Base-by-base conservation (phyloP, 2,113 vertebrate genomes). In the Callaeas wilsoni region DNA sequence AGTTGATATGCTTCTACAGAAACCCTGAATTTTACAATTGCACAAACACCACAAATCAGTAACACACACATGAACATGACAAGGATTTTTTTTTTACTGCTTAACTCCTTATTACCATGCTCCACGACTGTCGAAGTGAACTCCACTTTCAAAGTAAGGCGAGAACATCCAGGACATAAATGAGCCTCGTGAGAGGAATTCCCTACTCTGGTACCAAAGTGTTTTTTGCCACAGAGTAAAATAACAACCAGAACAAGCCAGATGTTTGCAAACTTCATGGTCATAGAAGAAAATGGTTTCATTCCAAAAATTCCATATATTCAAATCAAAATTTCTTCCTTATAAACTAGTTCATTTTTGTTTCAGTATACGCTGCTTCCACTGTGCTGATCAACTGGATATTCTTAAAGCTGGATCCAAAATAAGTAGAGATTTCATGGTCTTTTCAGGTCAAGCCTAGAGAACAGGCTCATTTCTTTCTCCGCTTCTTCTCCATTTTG, bases 401-500 rank as follows among this genome's bases (percentile, higher is more conserved):
- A 94, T 87, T 95, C 94, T 93, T 95, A 97, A 95, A 96, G 97
- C 96, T 95, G 94, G 87, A 97, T 97, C 97, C 97, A 94, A 97
- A 26, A 35, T 62, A 96, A 94, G 93, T 80, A 97, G 89, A 98
- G 81, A 96, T 96, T 97, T 97, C 98, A 98, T 98, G 96, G 98
- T 97, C 95, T 91, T 98, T 97, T 84, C 95, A 95, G 81, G 94
- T 87, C 90, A 97, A 96, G 98, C 98, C 98, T 96, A 97, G 96
- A 49, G 64, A 87, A 71, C 79, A 97, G 98, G 97, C 96, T 98
- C 97, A 99, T 99, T 99, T 99, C 99, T 99, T 99, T 99, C 99
- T 98, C 88, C 99, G 99, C 98, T 99, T 99, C 96, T 99, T 99
- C 99, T 99, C 99, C 99, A 99, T 99, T 96, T 98, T 98, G 98